Percentiles rank a stretch among this genome's conserved stretches.
Evolutionary conservation across 1,140 invertebrate genomes (phyloP).

Genomic region (Neodiprion fabricii): DNA sequence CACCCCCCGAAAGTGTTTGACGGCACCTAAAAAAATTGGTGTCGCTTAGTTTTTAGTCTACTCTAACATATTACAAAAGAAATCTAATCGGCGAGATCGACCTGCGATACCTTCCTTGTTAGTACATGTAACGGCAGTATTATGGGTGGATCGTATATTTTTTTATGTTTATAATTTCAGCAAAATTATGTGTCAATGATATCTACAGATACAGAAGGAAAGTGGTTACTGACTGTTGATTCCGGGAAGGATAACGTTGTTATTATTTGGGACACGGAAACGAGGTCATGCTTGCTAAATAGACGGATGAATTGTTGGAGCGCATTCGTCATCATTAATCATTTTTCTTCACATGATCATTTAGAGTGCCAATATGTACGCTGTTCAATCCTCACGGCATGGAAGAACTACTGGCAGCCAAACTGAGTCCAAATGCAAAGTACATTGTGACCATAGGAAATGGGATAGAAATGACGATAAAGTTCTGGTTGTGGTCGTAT

Average conservation of each 20-base stretch:
- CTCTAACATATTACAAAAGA: no score
- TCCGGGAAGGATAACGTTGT: slow-evolving; percentile 61
- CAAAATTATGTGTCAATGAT: slow-evolving; percentile 55
- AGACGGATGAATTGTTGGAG: slow-evolving; percentile 13
- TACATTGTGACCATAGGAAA: slow-evolving; percentile 63
- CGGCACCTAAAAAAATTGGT: no score
- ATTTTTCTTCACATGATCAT: slow-evolving; percentile 19
- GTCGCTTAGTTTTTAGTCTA: no score
- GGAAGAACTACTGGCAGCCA: slow-evolving; percentile 48
- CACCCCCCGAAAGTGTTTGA: no score
- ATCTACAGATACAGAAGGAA: slow-evolving; percentile 54
- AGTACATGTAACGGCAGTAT: no score
- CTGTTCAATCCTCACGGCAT: slow-evolving; percentile 60
- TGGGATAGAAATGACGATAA: slow-evolving; percentile 51
- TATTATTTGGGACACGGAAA: slow-evolving; percentile 64
- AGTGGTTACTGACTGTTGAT: slow-evolving; percentile 65
- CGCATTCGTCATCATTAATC: slow-evolving; percentile 14
- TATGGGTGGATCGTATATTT: no score
- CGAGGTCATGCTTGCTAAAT: slow-evolving; percentile 42
- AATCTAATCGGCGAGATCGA: no score
- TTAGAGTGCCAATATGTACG: slow-evolving; percentile 58
- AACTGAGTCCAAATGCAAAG: slow-evolving; percentile 64
- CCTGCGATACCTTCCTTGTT: no score
- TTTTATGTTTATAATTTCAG: slow-evolving; percentile 41
- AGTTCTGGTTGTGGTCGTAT: slow-evolving; percentile 66